Conservation (phyloP, 2,888 invertebrate genomes). For the Lepidochrysops patricia region DNA sequence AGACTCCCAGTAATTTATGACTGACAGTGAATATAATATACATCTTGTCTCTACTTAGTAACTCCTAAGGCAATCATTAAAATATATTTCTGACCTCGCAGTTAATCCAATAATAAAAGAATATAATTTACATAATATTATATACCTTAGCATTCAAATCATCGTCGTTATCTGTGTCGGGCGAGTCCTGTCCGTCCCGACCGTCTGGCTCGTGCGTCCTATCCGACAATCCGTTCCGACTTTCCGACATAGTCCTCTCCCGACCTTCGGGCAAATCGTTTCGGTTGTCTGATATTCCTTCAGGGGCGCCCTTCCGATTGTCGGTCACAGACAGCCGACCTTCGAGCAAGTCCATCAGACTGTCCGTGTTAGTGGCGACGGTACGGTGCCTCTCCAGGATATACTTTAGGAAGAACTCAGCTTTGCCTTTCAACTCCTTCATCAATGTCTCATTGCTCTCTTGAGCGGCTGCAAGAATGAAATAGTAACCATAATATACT, state of each 20-base stretch:
- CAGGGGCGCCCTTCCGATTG: conserved; percentile 11
- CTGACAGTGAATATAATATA: too few species aligned
- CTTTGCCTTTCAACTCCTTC: conserved; percentile 75
- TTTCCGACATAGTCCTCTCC: neutral
- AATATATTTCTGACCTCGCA: too few species aligned
- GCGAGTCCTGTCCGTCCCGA: conserved; percentile 3
- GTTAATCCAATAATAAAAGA: too few species aligned
- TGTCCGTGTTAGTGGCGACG: conserved; percentile 50
- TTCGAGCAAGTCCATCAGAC: neutral
- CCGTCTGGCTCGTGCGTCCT: neutral
- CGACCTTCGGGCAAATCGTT: neutral
- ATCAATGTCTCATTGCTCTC: conserved; percentile 76
- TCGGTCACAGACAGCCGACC: conserved; percentile 32
- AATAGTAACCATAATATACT: conserved; percentile 1
- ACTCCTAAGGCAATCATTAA: too few species aligned
- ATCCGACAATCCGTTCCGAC: neutral
- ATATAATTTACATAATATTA: conserved; percentile 22
- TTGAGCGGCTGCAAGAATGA: conserved; percentile 44
- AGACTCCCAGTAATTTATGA: too few species aligned
- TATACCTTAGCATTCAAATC: conserved; percentile 22
- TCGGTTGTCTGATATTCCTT: conserved; percentile 29
- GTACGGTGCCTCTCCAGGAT: conserved; percentile 69
- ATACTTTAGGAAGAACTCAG: conserved; percentile 78
- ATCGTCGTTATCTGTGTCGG: conserved; percentile 16
- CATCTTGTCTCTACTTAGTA: too few species aligned